Evolutionary conservation across 2,113 vertebrate species (phyloP).

Genomic region (Seriola dumerili): DNA sequence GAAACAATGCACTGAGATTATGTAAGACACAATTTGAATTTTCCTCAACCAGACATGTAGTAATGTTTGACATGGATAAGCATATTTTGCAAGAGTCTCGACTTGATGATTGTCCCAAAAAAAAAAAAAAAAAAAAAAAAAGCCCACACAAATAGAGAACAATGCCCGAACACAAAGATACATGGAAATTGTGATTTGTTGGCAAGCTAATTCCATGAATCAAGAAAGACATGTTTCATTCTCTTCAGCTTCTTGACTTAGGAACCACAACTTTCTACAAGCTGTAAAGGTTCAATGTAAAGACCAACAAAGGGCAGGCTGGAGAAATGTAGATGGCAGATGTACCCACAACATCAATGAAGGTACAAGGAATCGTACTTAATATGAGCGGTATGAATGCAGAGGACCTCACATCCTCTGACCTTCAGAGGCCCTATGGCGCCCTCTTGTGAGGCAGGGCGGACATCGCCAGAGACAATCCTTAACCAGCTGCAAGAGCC

Average conservation of each 20-base stretch:
- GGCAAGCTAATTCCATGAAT: constrained; percentile 25
- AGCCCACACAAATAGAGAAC: neutral
- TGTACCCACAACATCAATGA: constrained; percentile 14
- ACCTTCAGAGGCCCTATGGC: constrained; percentile 40
- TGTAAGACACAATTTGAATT: constrained; percentile 29
- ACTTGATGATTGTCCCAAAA: constrained; percentile 68
- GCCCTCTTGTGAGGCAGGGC: constrained; percentile 63
- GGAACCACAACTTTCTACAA: constrained; percentile 30
- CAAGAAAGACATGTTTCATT: neutral
- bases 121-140: constrained; percentile 14
- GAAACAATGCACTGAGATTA: constrained; percentile 20
- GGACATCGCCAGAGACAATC: constrained; percentile 34
- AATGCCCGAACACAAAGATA: constrained; percentile 34
- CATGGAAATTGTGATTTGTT: constrained; percentile 32
- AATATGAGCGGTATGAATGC: constrained; percentile 47
- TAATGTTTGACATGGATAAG: constrained; percentile 47
- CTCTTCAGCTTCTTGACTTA: constrained; percentile 10
- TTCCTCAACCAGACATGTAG: constrained; percentile 31
- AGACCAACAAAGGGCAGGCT: constrained; percentile 29
- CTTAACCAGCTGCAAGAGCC: constrained; percentile 44
- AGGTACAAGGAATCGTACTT: constrained; percentile 50
- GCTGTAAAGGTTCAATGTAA: constrained; percentile 37
- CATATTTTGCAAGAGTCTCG: constrained; percentile 20
- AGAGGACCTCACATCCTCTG: constrained; percentile 19
- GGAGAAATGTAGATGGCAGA: constrained; percentile 25